Percentiles rank a stretch among this genome's conserved stretches.
Evolutionary conservation across 2,797 vertebrate species (phyloP).

Genomic region (Leptodactylus fallax): DNA sequence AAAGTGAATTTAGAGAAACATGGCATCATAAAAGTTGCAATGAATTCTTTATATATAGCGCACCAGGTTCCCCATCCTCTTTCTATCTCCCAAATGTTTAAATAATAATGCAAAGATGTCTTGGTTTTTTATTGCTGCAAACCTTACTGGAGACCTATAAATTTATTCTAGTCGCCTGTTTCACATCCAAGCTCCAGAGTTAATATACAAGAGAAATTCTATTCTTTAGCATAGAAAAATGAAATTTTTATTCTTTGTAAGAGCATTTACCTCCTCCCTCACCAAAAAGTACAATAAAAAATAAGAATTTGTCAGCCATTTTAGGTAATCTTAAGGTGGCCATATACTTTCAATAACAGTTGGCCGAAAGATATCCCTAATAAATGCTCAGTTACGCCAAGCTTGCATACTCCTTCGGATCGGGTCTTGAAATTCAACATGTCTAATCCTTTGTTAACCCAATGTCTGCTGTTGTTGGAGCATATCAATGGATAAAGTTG

Average conservation of each 20-base stretch:
- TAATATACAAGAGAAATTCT: not conserved
- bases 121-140: conserved; percentile 18
- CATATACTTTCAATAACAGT: too few relatives aligned
- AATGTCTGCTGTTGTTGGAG: too few relatives aligned
- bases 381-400: too few relatives aligned
- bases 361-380: too few relatives aligned
- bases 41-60: not conserved
- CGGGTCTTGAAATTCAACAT: too few relatives aligned
- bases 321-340: too few relatives aligned
- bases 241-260: not conserved
- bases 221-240: conserved; percentile 3
- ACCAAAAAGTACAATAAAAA: not conserved
- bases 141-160: not conserved
- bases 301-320: too few relatives aligned
- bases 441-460: too few relatives aligned
- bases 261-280: not conserved
- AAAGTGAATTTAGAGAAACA: conserved; percentile 18
- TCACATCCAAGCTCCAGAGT: not conserved
- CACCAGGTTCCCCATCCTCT: not conserved
- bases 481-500: too few relatives aligned
- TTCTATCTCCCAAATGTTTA: not conserved
- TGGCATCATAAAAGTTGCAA: conserved; percentile 7
- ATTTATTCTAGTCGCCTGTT: not conserved
- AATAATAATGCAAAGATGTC: conserved; percentile 20
- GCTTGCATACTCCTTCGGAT: too few relatives aligned